Evolutionary conservation across 1,140 invertebrate genomes (phyloP), one percentile per base, ranked within the genome.

Genomic region (Pissodes strobi): DNA sequence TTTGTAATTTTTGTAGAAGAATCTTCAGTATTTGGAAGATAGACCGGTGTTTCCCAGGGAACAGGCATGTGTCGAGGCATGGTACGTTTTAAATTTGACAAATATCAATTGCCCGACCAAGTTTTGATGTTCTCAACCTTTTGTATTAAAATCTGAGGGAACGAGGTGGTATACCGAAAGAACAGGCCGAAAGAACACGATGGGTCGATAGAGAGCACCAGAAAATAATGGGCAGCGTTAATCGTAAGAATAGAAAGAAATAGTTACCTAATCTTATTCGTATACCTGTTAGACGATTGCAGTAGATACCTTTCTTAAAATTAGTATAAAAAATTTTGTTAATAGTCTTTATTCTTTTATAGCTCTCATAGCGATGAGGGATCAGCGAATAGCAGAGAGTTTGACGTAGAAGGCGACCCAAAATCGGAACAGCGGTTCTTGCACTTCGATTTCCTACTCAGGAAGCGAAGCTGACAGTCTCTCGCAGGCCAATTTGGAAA

Each of bases 51-150:
- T 95, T 79, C 87, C 88, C 0, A 83, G 89, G 27, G 95, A 98
- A 76, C 83, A 94, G 64, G 91, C 91, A 5, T 95, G 93, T 78
- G 91, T 91, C 1, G 90, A 93, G 80, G 94, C 94, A n/a, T 97
- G 94, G 94, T 91, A n/a, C n/a, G n/a, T n/a, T n/a, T n/a, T 18
- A 8, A 49, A 10, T 49, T 13, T 49, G n/a, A n/a, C n/a, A n/a
- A n/a, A n/a, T n/a, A n/a, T n/a, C n/a, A n/a, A n/a, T n/a, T n/a
- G n/a, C n/a, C n/a, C n/a, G n/a, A 6, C 41, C 13, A 23, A 22
- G 5, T 58, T 45, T 19, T 45, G 6, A 45, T 15, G n/a, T n/a
- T 34, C 30, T n/a, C n/a, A n/a, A 34, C 30, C 6, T 8, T 34
- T 8, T 34, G n/a, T 34, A n/a, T 8, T n/a, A 34, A 34, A 34